phyloP scores from a whole-genome alignment of 2,797 vertebrate genomes.

The Poeciliopsis infans region DNA sequence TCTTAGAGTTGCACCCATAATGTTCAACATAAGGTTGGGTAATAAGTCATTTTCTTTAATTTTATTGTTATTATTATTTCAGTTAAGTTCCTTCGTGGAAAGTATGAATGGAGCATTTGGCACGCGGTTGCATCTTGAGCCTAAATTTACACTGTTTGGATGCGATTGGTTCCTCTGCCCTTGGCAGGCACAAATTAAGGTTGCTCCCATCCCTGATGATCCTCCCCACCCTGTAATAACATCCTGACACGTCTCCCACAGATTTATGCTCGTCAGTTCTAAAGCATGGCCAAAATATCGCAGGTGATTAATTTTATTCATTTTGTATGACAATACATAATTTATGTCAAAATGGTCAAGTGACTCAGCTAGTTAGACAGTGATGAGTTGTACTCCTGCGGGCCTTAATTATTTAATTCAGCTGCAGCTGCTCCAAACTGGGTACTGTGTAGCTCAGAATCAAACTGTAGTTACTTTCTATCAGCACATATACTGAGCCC shows the following conservation, averaged over 20 bases:
- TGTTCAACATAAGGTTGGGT: background rate
- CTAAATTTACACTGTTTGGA: constrained; percentile 42
- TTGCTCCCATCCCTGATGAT: constrained; percentile 59
- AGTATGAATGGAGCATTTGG: constrained; percentile 18
- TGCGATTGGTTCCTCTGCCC: constrained; percentile 32
- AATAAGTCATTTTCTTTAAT: background rate
- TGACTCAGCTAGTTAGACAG: constrained; percentile 33
- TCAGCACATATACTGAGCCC: constrained; percentile 19
- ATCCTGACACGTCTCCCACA: constrained; percentile 55
- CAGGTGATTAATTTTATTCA: constrained; percentile 60
- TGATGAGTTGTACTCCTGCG: constrained; percentile 8
- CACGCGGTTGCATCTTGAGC: constrained; percentile 14
- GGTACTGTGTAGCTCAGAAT: constrained; percentile 39
- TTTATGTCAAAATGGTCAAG: constrained; percentile 36
- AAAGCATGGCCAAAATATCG: constrained; percentile 49
- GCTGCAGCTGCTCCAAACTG: constrained; percentile 35
- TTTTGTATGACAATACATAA: constrained; percentile 26
- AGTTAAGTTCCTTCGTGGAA: constrained; percentile 19
- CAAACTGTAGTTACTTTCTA: constrained; percentile 24
- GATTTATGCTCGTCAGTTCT: constrained; percentile 37
- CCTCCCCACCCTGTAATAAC: constrained; percentile 61
- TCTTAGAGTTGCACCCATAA: background rate
- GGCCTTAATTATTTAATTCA: constrained; percentile 20
- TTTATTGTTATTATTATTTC: background rate
- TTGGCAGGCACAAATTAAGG: constrained; percentile 58